These are phyloP conservation scores for Netelia inedita DNA, from an alignment of 2,888 invertebrate species.

Conservation along the genomic window DNA sequence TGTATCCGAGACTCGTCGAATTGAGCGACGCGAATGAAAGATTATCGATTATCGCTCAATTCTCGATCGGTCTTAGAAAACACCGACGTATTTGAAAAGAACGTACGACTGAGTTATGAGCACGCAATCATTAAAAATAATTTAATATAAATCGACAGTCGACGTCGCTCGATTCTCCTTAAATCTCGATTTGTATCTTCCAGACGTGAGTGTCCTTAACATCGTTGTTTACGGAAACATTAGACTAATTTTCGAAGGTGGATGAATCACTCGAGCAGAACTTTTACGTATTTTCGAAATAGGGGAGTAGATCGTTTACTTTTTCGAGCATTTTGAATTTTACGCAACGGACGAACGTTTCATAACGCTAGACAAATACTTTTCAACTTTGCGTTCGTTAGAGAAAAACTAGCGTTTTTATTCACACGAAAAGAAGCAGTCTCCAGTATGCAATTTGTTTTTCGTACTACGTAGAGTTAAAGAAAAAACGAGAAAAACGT, in stretches of 20 bases:
- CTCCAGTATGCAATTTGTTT: slow-evolving; percentile 4
- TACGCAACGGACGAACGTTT: background rate
- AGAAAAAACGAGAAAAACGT: background rate
- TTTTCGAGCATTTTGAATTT: slow-evolving; percentile 12
- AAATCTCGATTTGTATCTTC: slow-evolving; percentile 33
- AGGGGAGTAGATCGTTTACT: slow-evolving; percentile 10
- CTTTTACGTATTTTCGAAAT: slow-evolving; percentile 33
- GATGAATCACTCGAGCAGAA: background rate
- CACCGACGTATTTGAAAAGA: too few relatives aligned
- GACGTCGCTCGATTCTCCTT: slow-evolving; percentile 6
- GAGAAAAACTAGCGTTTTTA: background rate
- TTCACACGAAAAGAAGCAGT: background rate
- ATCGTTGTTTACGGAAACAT: slow-evolving; percentile 16
- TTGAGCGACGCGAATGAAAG: background rate
- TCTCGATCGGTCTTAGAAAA: too few relatives aligned
- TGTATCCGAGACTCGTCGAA: background rate
- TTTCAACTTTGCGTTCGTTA: background rate
- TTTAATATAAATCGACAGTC: background rate
- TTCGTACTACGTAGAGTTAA: slow-evolving; percentile 1
- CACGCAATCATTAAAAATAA: background rate
- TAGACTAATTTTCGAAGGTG: slow-evolving; percentile 12
- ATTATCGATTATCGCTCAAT: background rate
- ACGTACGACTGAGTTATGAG: too few relatives aligned
- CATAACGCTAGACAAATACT: background rate
- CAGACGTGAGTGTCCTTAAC: slow-evolving; percentile 29